These are phyloP conservation scores for Paradoxurus hermaphroditus DNA, from an alignment of 2,113 vertebrate genomes.

Conservation along the genomic window DNA sequence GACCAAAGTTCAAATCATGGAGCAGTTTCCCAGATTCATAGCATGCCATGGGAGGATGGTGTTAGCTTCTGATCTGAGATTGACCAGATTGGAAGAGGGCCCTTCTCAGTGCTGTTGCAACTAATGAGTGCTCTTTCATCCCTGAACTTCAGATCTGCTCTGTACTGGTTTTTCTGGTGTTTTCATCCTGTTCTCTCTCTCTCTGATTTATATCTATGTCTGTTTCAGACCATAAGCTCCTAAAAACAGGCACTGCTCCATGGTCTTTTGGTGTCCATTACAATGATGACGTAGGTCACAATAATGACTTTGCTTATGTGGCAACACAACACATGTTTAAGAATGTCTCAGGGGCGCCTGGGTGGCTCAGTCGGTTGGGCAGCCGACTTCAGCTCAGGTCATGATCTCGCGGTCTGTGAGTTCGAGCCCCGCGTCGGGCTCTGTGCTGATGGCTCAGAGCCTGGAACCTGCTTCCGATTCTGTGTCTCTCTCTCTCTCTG, in stretches of 20 bases:
- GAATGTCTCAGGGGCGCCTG: not conserved
- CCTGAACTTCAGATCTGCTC: not conserved
- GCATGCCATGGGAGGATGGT: not conserved
- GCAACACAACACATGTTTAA: not conserved
- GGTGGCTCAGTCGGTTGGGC: no score
- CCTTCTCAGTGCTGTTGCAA: not conserved
- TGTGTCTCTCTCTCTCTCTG: no score
- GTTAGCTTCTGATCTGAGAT: not conserved
- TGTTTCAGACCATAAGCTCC: not conserved
- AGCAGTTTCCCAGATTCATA: not conserved
- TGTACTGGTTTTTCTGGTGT: not conserved
- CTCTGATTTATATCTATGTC: not conserved
- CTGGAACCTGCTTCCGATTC: no score
- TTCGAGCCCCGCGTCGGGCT: no score
- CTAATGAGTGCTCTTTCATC: not conserved
- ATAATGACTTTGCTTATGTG: not conserved
- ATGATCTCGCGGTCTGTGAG: no score
- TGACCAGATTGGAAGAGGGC: not conserved
- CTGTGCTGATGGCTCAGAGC: no score
- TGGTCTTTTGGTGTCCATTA: not conserved
- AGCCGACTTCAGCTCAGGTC: no score
- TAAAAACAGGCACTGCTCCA: not conserved
- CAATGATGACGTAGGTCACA: not conserved
- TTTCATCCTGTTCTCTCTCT: not conserved
- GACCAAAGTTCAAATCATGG: not conserved